These are phyloP conservation scores for Crocuta crocuta DNA, from an alignment of 2,113 vertebrate genomes.

Conservation along the genomic window DNA sequence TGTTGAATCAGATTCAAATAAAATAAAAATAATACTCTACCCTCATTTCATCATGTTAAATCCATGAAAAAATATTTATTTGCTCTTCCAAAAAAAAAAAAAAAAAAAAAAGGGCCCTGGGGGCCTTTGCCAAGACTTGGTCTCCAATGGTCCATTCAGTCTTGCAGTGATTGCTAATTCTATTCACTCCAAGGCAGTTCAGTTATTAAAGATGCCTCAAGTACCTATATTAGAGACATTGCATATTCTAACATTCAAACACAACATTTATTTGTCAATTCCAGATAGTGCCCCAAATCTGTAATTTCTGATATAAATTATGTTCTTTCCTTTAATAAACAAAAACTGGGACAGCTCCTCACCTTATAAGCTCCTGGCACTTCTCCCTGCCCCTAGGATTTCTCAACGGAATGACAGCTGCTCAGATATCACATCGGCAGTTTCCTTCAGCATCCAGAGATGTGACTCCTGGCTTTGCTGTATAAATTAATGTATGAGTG, in stretches of 20 bases:
- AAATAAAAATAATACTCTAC: neutral
- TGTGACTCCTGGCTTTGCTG: neutral
- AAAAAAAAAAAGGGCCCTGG: neutral
- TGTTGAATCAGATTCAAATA: neutral
- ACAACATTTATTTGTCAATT: neutral
- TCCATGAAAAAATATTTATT: neutral
- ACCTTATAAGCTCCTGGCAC: constrained; percentile 21
- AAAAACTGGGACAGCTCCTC: neutral
- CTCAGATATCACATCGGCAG: neutral
- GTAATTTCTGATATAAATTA: neutral
- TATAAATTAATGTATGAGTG: neutral
- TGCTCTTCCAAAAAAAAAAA: neutral
- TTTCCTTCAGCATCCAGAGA: neutral
- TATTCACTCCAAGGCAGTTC: neutral
- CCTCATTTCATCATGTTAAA: neutral
- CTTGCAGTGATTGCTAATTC: neutral
- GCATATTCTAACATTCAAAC: neutral
- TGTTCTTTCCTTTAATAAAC: neutral
- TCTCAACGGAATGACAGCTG: neutral
- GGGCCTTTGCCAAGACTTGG: neutral
- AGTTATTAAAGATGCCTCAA: neutral
- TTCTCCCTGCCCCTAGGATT: neutral
- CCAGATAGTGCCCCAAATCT: neutral
- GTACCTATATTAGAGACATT: neutral
- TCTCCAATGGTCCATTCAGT: neutral